phyloP scores from a whole-genome alignment of 2,888 invertebrate genomes.

The Dione juno region DNA sequence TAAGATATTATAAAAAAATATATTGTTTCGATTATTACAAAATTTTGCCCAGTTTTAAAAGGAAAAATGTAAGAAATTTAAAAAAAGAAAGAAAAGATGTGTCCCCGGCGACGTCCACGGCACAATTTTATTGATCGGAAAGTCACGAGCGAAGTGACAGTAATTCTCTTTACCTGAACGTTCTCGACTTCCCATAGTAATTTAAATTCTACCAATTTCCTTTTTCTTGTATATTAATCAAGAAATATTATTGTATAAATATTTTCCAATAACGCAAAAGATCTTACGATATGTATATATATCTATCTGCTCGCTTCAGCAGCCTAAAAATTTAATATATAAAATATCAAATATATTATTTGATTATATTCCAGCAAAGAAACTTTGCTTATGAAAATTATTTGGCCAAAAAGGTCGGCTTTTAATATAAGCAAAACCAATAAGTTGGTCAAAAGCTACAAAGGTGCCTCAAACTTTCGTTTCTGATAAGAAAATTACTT shows the following conservation, averaged over 20 bases:
- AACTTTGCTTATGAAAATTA: background rate
- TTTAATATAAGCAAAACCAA: conserved; percentile 27
- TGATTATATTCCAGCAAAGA: conserved; percentile 9
- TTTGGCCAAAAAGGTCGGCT: conserved; percentile 10
- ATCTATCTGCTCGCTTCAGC: background rate
- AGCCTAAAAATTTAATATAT: conserved; percentile 7
- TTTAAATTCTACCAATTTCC: background rate
- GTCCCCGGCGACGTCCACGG: no score
- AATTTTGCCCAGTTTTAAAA: no score
- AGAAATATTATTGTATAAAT: background rate
- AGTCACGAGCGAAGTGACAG: no score
- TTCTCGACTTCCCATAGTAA: background rate
- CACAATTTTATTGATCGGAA: no score
- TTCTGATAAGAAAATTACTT: conserved; percentile 28
- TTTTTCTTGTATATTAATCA: background rate
- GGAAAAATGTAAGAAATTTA: no score
- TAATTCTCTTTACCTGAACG: no score
- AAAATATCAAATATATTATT: conserved; percentile 16
- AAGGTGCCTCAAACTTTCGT: conserved; percentile 29
- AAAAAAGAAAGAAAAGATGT: no score
- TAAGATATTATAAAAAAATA: no score
- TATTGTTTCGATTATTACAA: no score
- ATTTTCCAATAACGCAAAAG: conserved; percentile 5
- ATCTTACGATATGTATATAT: background rate
- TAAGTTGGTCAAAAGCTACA: conserved; percentile 21